Base-by-base conservation (phyloP, 2,797 vertebrate genomes). In the Hapalemur alaotrensis region DNA sequence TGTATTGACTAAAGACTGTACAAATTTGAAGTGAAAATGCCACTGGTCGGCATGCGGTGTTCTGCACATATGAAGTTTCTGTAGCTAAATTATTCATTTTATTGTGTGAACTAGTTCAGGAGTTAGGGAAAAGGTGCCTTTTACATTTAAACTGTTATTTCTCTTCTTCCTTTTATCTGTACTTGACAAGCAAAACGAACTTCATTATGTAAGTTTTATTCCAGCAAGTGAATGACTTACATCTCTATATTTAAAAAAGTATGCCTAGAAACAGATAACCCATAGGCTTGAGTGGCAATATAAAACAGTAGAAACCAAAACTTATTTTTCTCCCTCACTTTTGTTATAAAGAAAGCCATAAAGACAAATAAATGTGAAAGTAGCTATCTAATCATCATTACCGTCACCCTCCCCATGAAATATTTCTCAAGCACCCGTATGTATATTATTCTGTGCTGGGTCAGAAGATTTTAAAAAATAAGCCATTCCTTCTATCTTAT, bases 1-100 rank as follows among this genome's bases (percentile, higher is more conserved):
- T 97, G 92, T 98, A 97, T 97, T 99, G 99, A 99, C 99, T 99
- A 99, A 99, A 99, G 99, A 99, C 99, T 99, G 98, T 99, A 99
- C 99, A 99, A 99, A 99, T 99, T 99, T 99, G 99, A 99, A 99
- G 99, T 99, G 99, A 99, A 99, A 99, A 99, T 98, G 98, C 99
- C 99, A 98, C 98, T 99, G 99, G 99, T 99, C 98, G 99, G 98
- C 99, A 99, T 98, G 98, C 98, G 98, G 99, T 98, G 98, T 99
- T 99, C 97, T 99, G 99, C 99, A 99, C 99, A 98, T 98, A 98
- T 98, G 98, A 99, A 99, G 99, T 99, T 99, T 99, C 98, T 98
- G 98, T 98, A 97, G 95, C 98, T 99, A 98, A 99, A 99, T 99
- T 99, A 99, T 99, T 99, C 98, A 99, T 99, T 98, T 98, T 98